phyloP scores from a whole-genome alignment of 2,113 vertebrate genomes.

The Micromys minutus region DNA sequence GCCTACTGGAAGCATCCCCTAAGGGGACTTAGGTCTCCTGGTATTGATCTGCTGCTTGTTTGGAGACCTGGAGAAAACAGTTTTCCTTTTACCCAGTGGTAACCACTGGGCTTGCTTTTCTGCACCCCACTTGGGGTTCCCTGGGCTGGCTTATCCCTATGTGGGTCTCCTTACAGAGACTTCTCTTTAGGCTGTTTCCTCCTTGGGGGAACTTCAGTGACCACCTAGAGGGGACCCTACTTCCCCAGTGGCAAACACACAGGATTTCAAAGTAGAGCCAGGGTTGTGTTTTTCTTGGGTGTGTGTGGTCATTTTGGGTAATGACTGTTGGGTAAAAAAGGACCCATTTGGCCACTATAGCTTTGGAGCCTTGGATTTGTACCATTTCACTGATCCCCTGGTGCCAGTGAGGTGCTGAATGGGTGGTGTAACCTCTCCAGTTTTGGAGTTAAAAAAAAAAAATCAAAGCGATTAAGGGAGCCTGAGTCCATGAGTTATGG shows the following conservation, averaged over 20 bases:
- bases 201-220: constrained; percentile 77
- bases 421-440: background rate
- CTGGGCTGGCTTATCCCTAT: background rate
- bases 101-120: background rate
- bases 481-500: background rate
- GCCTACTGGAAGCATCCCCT: background rate
- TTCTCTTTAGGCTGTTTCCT: constrained; percentile 73
- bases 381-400: background rate
- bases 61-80: background rate
- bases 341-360: background rate
- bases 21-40: constrained; percentile 16
- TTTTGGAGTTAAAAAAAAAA: background rate
- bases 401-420: background rate
- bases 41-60: constrained; percentile 23
- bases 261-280: constrained; percentile 81
- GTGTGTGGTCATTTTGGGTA: constrained; percentile 6
- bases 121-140: background rate
- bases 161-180: constrained; percentile 75
- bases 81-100: background rate
- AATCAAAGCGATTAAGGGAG: background rate
- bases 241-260: constrained; percentile 73
- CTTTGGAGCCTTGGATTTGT: background rate
- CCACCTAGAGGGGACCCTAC: constrained; percentile 56
- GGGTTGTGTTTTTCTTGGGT: constrained; percentile 65
- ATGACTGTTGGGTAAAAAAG: constrained; percentile 46